Conservation (phyloP, 1,140 invertebrate species). For the Planococcus citri region DNA sequence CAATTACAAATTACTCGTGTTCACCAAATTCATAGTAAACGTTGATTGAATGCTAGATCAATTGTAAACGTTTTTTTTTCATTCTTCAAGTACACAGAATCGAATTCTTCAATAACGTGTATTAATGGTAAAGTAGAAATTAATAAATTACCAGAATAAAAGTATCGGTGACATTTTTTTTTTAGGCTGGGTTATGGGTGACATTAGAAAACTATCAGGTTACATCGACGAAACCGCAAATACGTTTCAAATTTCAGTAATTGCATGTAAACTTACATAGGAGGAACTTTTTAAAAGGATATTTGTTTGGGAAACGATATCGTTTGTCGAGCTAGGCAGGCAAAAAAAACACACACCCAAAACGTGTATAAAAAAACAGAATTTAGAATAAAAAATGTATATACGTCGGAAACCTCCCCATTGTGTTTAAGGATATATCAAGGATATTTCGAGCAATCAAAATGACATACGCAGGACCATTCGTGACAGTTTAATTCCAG, state of each 20-base stretch:
- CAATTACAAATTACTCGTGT: too few species aligned
- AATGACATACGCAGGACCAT: conserved; percentile 6
- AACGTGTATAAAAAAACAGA: not conserved
- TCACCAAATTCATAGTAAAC: too few species aligned
- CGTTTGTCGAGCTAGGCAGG: not conserved
- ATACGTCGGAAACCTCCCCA: not conserved
- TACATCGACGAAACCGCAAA: too few species aligned
- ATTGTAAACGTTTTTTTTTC: too few species aligned
- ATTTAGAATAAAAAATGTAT: not conserved
- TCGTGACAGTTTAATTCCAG: conserved; percentile 2
- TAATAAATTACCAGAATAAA: too few species aligned
- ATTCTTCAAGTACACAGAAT: too few species aligned
- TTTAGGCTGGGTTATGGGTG: too few species aligned
- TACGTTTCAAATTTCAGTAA: not conserved
- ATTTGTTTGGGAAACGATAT: conserved; percentile 3
- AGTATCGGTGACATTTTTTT: too few species aligned
- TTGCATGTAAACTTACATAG: not conserved
- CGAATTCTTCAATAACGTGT: too few species aligned
- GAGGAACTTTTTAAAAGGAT: not conserved
- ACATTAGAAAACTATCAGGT: too few species aligned
- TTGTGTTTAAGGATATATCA: not conserved
- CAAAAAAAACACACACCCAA: not conserved
- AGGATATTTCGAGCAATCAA: conserved; percentile 3
- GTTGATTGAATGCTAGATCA: too few species aligned
- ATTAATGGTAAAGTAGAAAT: too few species aligned